phyloP scores from a whole-genome alignment of 2,888 invertebrate species.

The Drosophila mayaguana region DNA sequence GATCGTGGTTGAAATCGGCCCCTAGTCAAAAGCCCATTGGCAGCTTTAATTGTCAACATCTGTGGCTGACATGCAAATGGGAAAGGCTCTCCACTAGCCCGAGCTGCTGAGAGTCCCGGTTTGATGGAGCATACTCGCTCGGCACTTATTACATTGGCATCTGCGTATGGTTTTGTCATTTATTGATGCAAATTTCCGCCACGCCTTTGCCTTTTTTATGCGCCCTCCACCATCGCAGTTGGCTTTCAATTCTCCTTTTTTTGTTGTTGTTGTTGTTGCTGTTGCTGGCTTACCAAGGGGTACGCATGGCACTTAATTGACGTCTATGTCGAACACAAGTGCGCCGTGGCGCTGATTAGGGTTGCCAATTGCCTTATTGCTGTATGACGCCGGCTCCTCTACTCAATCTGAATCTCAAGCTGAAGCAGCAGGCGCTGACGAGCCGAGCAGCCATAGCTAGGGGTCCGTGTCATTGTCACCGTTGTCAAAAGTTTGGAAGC shows the following conservation, averaged over 20 bases:
- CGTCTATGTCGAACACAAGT: slow-evolving; percentile 78
- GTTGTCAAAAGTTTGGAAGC: slow-evolving; percentile 66
- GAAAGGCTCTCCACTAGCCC: slow-evolving; percentile 54
- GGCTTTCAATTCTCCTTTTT: not conserved
- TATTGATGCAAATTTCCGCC: slow-evolving; percentile 75
- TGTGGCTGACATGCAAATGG: slow-evolving; percentile 73
- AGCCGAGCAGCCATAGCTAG: slow-evolving; percentile 7
- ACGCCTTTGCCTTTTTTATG: slow-evolving; percentile 42
- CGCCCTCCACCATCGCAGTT: not conserved
- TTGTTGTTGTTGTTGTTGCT: slow-evolving; percentile 11
- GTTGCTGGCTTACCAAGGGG: slow-evolving; percentile 22
- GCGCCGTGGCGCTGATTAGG: slow-evolving; percentile 71
- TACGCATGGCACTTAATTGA: slow-evolving; percentile 66
- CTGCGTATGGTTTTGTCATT: slow-evolving; percentile 79
- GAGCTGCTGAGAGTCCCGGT: slow-evolving; percentile 13
- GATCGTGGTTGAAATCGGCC: not conserved
- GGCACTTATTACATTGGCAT: slow-evolving; percentile 80
- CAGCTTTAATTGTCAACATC: slow-evolving; percentile 76
- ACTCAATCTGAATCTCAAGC: slow-evolving; percentile 4
- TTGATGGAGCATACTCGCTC: slow-evolving; percentile 74
- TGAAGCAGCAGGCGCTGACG: not conserved
- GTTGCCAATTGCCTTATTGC: slow-evolving; percentile 56
- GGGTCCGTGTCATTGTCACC: slow-evolving; percentile 68
- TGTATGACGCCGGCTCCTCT: slow-evolving; percentile 14
- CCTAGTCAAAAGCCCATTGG: slow-evolving; percentile 39